Evolutionary conservation across 2,113 vertebrate genomes (phyloP).

Genomic region (Engraulis encrasicolus): DNA sequence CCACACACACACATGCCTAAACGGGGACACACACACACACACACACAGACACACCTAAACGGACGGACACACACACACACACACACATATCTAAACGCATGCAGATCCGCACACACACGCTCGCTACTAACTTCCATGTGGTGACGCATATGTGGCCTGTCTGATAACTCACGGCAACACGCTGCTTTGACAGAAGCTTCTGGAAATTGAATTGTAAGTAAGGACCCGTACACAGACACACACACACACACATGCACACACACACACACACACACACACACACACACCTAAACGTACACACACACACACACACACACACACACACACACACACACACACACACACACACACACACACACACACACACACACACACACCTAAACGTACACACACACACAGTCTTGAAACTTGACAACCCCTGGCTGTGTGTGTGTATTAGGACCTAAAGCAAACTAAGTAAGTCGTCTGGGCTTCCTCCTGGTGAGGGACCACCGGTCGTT

Average conservation of each 20-base stretch:
- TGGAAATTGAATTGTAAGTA: not conserved
- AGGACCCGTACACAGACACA: not conserved
- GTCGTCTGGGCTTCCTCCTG: not conserved
- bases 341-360: not conserved
- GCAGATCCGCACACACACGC: not conserved
- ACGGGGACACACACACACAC: too few species aligned
- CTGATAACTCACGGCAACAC: not conserved
- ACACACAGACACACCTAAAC: too few species aligned
- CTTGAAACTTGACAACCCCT: not conserved
- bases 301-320: slow-evolving; percentile 5
- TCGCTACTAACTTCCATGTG: not conserved
- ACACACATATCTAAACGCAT: too few species aligned
- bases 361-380: too few species aligned
- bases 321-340: not conserved
- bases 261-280: not conserved
- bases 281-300: not conserved
- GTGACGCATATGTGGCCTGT: not conserved
- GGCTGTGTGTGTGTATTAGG: not conserved
- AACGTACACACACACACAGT: too few species aligned
- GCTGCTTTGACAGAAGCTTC: not conserved
- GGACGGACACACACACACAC: too few species aligned
- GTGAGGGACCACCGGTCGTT: not conserved
- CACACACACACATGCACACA: not conserved
- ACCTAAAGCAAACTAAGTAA: not conserved
- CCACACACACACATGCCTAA: too few species aligned